Evolutionary conservation across 2,888 invertebrate genomes (phyloP), one percentile per base, ranked within the genome.

Genomic region (Dryadula phaetusa): DNA sequence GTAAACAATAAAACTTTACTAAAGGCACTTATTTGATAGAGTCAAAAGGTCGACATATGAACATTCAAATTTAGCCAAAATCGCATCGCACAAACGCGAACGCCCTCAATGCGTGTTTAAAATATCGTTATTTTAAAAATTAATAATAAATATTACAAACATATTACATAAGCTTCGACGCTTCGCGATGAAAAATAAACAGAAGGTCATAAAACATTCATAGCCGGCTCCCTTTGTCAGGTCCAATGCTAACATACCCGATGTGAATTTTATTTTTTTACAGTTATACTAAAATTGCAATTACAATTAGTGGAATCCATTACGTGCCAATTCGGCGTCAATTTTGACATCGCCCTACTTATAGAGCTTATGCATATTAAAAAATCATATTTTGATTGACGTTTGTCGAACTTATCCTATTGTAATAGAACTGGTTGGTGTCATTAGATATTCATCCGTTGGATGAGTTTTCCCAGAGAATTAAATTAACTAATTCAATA

Each of bases 111-210:
- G 18, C 16, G 12, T 16, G 14, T 53, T 40, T 54, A 25, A 66
- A 56, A 61, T 53, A 62, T 49, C 37, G 32, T 40, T 47, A 49
- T 67, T 46, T 53, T 20, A 22, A 40, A 46, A 67, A 70, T 67
- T 56, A 67, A 69, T 70, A 42, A 66, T 64, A 52, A 64, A 71
- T 65, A 47, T 54, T 22, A 63, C 49, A 66, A 66, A 70, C 61
- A 65, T 65, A 72, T 73, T 70, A 69, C 46, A 56, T 64, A 32
- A 64, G 70, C 60, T 63, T 82, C 82, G 80, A 89, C 90, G 88
- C 92, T 85, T 89, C 85, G 78, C 81, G 79, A 74, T 74, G 81
- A 77, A 89, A 87, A 86, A 86, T 82, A 85, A 90, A 88, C 87
- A 85, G 73, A 72, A 79, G 71, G 64, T 65, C 69, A 86, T 92